Conservation (phyloP, 2,888 invertebrate genomes). For the Mesodorylaimus sp. region DNA sequence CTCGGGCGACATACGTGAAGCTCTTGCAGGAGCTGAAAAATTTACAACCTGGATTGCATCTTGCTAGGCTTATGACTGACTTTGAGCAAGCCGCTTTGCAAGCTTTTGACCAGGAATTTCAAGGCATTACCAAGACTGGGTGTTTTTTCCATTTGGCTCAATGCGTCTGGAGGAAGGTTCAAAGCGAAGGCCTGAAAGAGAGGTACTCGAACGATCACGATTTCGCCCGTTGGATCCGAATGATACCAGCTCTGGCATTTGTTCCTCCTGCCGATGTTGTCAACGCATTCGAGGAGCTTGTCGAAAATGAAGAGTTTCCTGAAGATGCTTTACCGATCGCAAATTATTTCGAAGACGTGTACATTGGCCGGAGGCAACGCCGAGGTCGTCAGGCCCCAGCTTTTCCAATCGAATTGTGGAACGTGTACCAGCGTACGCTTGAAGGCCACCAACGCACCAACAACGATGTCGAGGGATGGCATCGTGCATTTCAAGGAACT, state of each 20-base stretch:
- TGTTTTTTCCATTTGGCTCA: background rate
- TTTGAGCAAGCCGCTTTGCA: background rate
- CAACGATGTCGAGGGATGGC: background rate
- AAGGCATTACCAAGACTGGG: background rate
- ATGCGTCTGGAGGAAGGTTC: background rate
- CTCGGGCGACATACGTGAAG: background rate
- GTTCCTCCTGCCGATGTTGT: background rate
- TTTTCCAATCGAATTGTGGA: background rate
- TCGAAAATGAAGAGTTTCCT: background rate
- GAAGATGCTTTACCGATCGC: background rate
- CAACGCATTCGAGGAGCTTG: background rate
- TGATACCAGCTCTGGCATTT: conserved; percentile 1
- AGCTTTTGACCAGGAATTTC: background rate
- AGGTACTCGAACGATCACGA: background rate
- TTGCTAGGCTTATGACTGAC: background rate
- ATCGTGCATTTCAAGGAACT: background rate
- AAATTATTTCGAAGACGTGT: background rate
- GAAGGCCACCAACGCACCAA: background rate
- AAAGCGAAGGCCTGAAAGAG: background rate
- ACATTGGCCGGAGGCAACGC: background rate
- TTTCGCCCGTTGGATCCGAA: background rate
- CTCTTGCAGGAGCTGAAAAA: background rate
- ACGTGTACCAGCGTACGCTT: background rate
- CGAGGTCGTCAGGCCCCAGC: background rate
- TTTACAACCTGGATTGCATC: background rate